Percentiles rank a stretch among this genome's conserved stretches.
These are phyloP conservation scores for Entosphenus tridentatus DNA, from an alignment of 2,113 vertebrate species.

Conservation along the genomic window DNA sequence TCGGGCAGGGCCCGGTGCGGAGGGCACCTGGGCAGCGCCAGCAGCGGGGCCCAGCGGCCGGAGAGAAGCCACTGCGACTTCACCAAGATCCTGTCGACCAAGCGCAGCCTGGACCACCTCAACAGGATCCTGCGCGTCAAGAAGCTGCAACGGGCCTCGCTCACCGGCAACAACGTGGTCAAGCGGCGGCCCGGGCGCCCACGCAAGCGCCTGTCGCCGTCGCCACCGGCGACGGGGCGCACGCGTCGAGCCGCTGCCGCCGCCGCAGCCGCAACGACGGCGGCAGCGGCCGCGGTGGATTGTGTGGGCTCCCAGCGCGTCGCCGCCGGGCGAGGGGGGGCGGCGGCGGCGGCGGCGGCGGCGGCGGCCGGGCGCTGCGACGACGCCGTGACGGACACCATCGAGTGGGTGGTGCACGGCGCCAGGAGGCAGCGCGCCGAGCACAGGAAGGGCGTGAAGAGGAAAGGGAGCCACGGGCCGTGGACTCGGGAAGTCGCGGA, in stretches of 20 bases:
- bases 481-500: too few species aligned
- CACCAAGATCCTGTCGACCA: constrained; percentile 59
- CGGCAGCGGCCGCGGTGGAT: constrained; percentile 84
- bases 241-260: too few species aligned
- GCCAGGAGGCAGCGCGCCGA: constrained; percentile 36
- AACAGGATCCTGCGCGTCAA: constrained; percentile 98
- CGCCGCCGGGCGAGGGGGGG: constrained; percentile 29
- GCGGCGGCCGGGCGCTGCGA: constrained; percentile 38
- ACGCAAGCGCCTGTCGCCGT: constrained; percentile 50
- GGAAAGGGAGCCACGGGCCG: constrained; percentile 21
- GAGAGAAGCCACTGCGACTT: constrained; percentile 19
- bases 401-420: constrained; percentile 81
- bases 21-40: too few species aligned
- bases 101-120: constrained; percentile 92
- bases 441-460: constrained; percentile 45
- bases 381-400: constrained; percentile 69
- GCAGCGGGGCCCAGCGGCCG: too few species aligned
- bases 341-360: constrained; percentile 32
- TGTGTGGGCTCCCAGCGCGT: constrained; percentile 67
- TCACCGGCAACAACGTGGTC: constrained; percentile 94
- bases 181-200: constrained; percentile 71
- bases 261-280: constrained; percentile 43
- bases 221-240: background rate
- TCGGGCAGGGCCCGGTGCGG: too few species aligned
- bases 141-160: constrained; percentile 91